Base-by-base conservation (phyloP, 2,113 vertebrate genomes). In the Oceanodroma tethys region DNA sequence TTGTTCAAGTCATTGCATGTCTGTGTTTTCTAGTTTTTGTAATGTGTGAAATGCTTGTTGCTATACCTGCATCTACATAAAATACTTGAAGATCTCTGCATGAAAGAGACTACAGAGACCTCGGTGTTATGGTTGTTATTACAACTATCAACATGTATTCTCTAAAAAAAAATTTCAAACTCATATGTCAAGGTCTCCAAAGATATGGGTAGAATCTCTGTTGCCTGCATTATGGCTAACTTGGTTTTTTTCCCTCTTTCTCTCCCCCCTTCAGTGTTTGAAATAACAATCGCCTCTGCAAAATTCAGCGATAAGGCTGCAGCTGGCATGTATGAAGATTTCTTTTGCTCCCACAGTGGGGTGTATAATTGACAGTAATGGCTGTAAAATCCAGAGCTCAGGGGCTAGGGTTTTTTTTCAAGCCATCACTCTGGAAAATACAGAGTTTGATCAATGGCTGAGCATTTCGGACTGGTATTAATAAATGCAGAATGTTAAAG, bases 311-410 rank as follows among this genome's bases (percentile, higher is more conserved):
- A 1, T 63, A 74, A 75, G 47, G 38, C 60, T 87, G 86, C 78
- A 78, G 78, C 68, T 73, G 71, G 36, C 47, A 10, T 5, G 60
- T 13, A 8, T 56, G 75, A 32, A 76, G 66, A 27, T 78, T 67
- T 87, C 38, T 90, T 65, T 59, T 79, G 83, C 68, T 83, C 66
- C 86, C 93, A 40, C 94, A 43, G 56, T 72, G 56, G 89, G 86
- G 26, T 60, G 70, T 52, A 19, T 90, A 91, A 95, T 63, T 94
- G 97, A 95, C 90, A 91, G 94, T 88, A 95, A 95, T 86, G 92
- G 76, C 84, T 97, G 75, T 56, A 90, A 85, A 93, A 96, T 83
- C 36, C 65, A 74, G 14, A 67, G 79, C 95, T 95, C 58, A n/a
- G 91, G 52, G 68, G 58, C 52, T 60, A 34, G 22, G 8, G 3